Evolutionary conservation across 1,140 invertebrate species (phyloP).

Genomic region (Streblospio benedicti): DNA sequence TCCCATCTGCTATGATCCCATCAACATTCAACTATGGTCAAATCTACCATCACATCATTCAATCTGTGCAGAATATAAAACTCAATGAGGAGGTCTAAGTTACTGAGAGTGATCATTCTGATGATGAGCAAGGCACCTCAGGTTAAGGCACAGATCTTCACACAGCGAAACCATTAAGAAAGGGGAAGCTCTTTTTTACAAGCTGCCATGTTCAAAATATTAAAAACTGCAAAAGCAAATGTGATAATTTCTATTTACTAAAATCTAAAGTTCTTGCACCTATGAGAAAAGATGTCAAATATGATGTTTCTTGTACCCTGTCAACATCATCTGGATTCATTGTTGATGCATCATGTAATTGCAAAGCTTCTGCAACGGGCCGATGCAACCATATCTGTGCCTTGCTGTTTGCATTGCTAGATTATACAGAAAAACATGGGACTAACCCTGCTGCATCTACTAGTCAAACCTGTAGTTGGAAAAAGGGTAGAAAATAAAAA

Average conservation of each 20-base stretch:
- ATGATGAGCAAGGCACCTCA: not conserved
- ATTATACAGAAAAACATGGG: not conserved
- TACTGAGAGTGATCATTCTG: no score
- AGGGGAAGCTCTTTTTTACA: not conserved
- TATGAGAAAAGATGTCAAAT: not conserved
- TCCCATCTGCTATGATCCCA: slow-evolving; percentile 1
- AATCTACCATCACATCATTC: not conserved
- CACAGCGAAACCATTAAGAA: not conserved
- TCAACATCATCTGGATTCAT: not conserved
- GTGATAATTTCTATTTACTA: not conserved
- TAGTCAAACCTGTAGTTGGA: not conserved
- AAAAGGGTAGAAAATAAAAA: not conserved
- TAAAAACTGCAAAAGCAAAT: not conserved
- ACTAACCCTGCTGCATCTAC: not conserved
- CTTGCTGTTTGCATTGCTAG: not conserved
- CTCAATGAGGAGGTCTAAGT: no score
- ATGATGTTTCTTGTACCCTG: not conserved
- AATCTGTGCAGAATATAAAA: no score
- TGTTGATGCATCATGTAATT: not conserved
- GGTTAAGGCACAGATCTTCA: not conserved
- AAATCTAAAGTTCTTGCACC: not conserved
- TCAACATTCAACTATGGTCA: not conserved
- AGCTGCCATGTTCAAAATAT: not conserved
- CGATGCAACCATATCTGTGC: not conserved
- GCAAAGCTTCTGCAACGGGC: slow-evolving; percentile 2